Evolutionary conservation across 2,113 vertebrate genomes (phyloP).

Genomic region (Malurus elegans): DNA sequence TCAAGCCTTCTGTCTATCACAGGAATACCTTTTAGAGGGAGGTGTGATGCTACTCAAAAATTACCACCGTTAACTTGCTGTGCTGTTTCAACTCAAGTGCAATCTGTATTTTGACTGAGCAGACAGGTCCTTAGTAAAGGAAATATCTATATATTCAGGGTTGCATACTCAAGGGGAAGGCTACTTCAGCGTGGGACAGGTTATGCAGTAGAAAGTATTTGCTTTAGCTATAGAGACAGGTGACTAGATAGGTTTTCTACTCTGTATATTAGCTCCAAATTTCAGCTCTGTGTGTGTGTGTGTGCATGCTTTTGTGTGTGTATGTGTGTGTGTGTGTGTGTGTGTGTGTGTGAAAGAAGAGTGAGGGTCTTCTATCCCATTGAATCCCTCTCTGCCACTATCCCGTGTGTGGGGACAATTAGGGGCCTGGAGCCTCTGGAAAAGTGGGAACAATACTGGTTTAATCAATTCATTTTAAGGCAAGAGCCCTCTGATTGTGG

Average conservation of each 20-base stretch:
- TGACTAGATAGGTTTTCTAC: background rate
- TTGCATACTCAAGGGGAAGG: background rate
- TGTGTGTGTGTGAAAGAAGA: background rate
- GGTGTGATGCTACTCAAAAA: background rate
- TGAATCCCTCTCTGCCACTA: background rate
- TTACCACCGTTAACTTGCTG: background rate
- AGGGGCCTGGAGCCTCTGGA: background rate
- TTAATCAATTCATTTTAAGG: background rate
- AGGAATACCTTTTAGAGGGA: background rate
- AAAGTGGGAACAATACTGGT: background rate
- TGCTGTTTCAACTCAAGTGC: background rate
- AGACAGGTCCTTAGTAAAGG: background rate
- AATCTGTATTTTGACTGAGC: background rate
- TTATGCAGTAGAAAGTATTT: background rate
- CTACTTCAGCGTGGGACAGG: background rate
- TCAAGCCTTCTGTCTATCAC: background rate
- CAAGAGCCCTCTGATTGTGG: background rate
- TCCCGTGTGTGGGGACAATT: background rate
- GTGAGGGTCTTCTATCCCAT: background rate
- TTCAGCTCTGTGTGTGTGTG: background rate
- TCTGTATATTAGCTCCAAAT: background rate
- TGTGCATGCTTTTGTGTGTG: rapidly evolving
- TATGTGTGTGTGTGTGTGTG: background rate
- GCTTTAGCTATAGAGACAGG: background rate
- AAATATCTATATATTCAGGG: background rate